Conservation (phyloP, 1,140 invertebrate species). For the Tigriopus japonicus region DNA sequence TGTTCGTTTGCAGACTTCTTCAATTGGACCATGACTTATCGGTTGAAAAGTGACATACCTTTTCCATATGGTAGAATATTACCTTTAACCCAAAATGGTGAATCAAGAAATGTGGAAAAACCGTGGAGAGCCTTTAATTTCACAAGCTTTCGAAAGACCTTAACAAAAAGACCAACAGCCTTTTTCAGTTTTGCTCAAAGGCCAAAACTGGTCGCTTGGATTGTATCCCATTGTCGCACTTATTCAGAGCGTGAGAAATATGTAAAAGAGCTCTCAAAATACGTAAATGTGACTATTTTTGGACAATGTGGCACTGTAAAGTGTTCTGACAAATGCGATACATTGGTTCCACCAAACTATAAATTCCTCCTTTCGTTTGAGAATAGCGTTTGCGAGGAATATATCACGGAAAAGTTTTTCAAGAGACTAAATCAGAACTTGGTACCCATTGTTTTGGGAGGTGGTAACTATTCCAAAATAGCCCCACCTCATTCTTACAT, state of each 20-base stretch:
- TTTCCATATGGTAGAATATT: too few relatives aligned
- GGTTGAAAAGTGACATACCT: too few relatives aligned
- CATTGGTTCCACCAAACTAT: constrained; percentile 20
- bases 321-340: constrained; percentile 17
- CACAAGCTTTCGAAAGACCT: too few relatives aligned
- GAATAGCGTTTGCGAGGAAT: constrained; percentile 27
- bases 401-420: constrained; percentile 25
- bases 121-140: too few relatives aligned
- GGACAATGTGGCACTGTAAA: constrained; percentile 35
- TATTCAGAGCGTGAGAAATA: constrained; percentile 28
- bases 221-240: constrained; percentile 33
- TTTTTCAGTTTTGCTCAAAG: neutral
- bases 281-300: constrained; percentile 34
- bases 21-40: too few relatives aligned
- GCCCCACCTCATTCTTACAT: constrained; percentile 45
- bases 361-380: constrained; percentile 33
- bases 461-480: constrained; percentile 30
- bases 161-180: too few relatives aligned
- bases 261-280: constrained; percentile 27
- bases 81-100: too few relatives aligned
- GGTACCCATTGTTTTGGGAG: constrained; percentile 48
- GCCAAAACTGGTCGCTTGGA: constrained; percentile 26
- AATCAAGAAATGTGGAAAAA: too few relatives aligned
- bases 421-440: constrained; percentile 24
- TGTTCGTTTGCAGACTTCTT: too few relatives aligned